Percentiles rank a stretch among this genome's conserved stretches.
These are phyloP conservation scores for Allophyes oxyacanthae DNA, from an alignment of 2,888 invertebrate genomes.

Conservation along the genomic window DNA sequence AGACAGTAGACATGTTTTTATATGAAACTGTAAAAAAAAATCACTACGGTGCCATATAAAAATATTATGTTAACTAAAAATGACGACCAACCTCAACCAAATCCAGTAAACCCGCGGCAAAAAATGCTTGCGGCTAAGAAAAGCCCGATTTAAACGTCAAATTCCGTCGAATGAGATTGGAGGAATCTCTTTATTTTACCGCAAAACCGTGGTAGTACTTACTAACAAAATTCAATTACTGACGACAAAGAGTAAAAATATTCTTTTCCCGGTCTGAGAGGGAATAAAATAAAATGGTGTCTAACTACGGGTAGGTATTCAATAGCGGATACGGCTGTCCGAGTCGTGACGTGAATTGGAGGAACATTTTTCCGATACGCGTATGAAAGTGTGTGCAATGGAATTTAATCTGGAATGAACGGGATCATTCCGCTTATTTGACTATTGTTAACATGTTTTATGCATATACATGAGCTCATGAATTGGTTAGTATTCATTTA, in stretches of 20 bases:
- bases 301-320: slow-evolving; percentile 68
- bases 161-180: slow-evolving; percentile 42
- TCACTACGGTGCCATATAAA: not conserved
- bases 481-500: slow-evolving; percentile 17
- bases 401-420: slow-evolving; percentile 55
- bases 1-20: no score
- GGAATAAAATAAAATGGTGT: slow-evolving; percentile 73
- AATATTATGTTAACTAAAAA: slow-evolving; percentile 16
- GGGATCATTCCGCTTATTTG: slow-evolving; percentile 37
- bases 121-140: slow-evolving; percentile 25
- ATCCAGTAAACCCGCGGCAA: slow-evolving; percentile 19
- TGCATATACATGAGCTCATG: slow-evolving; percentile 14
- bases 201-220: slow-evolving; percentile 64
- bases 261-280: slow-evolving; percentile 61
- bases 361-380: slow-evolving; percentile 60
- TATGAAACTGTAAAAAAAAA: no score
- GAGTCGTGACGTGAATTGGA: slow-evolving; percentile 66
- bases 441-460: slow-evolving; percentile 36
- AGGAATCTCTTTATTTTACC: slow-evolving; percentile 55
- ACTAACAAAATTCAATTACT: slow-evolving; percentile 76
- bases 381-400: slow-evolving; percentile 59
- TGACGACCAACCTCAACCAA: slow-evolving; percentile 22
- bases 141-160: slow-evolving; percentile 40
- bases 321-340: slow-evolving; percentile 64
- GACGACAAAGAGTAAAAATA: slow-evolving; percentile 77